Percentiles rank a stretch among this genome's conserved stretches.
Conservation (phyloP, 2,888 invertebrate species). For the Machimus atricapillus region DNA sequence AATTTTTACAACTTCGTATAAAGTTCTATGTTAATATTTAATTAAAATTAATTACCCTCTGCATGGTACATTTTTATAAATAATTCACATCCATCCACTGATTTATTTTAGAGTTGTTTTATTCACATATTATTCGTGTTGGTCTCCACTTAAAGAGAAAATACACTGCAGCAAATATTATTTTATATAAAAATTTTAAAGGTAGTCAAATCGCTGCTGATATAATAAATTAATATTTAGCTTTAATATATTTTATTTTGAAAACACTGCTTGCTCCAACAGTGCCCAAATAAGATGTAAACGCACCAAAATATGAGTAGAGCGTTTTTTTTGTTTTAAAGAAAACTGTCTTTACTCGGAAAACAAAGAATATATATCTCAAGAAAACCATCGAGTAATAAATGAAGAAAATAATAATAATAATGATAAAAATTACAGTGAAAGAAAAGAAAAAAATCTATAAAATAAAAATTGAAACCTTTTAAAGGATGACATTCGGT, state of each 20-base stretch:
- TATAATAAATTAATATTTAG: too few species aligned
- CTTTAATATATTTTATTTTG: not conserved
- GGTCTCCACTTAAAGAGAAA: too few species aligned
- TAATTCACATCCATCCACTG: too few species aligned
- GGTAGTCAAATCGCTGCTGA: too few species aligned
- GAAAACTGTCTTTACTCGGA: not conserved
- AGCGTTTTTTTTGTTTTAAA: not conserved
- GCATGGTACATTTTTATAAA: too few species aligned
- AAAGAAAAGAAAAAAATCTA: conserved; percentile 41
- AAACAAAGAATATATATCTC: not conserved
- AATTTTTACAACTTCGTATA: too few species aligned
- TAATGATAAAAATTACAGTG: not conserved
- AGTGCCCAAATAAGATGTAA: not conserved
- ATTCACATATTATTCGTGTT: too few species aligned
- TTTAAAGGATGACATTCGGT: conserved; percentile 92
- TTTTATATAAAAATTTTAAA: too few species aligned
- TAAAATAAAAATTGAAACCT: conserved; percentile 43
- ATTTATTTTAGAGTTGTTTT: too few species aligned
- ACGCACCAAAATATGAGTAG: not conserved
- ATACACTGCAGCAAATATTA: too few species aligned
- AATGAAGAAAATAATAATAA: not conserved
- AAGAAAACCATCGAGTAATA: not conserved
- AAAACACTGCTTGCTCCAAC: not conserved
- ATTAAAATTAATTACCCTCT: too few species aligned
- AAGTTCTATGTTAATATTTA: too few species aligned